Evolutionary conservation across 2,113 vertebrate species (phyloP).

Genomic region (Heliornis fulica): DNA sequence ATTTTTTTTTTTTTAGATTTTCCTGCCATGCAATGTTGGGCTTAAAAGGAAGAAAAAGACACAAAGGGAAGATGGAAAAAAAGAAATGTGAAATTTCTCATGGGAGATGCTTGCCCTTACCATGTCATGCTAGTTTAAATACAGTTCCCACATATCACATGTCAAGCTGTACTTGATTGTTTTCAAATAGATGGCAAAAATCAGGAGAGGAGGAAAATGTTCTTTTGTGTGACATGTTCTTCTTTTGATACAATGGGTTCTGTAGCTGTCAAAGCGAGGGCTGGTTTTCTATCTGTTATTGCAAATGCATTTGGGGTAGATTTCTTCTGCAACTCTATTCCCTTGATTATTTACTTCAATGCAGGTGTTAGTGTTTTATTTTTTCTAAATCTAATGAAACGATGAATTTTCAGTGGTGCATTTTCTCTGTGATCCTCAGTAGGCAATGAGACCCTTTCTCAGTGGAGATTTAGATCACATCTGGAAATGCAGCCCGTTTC

Average conservation of each 20-base stretch:
- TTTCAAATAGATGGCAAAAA: conserved; percentile 58
- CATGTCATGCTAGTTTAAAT: conserved; percentile 42
- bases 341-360: conserved; percentile 31
- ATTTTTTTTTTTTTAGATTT: background rate
- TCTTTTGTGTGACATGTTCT: conserved; percentile 28
- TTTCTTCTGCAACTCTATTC: background rate
- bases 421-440: background rate
- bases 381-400: background rate
- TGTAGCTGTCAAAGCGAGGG: conserved; percentile 43
- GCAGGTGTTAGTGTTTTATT: background rate
- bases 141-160: conserved; percentile 35
- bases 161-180: conserved; percentile 45
- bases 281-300: conserved; percentile 14
- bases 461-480: conserved; percentile 18
- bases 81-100: conserved; percentile 5
- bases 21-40: background rate
- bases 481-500: conserved; percentile 29
- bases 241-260: conserved; percentile 37
- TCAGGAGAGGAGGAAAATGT: conserved; percentile 18
- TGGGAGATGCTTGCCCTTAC: conserved; percentile 19
- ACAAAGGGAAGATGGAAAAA: conserved; percentile 22
- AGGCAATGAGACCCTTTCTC: conserved; percentile 3
- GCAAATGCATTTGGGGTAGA: conserved; percentile 16
- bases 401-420: background rate
- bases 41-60: background rate